Evolutionary conservation across 2,888 invertebrate genomes (phyloP), one percentile per base, ranked within the genome.

Genomic region (Pachydiplax longipennis): DNA sequence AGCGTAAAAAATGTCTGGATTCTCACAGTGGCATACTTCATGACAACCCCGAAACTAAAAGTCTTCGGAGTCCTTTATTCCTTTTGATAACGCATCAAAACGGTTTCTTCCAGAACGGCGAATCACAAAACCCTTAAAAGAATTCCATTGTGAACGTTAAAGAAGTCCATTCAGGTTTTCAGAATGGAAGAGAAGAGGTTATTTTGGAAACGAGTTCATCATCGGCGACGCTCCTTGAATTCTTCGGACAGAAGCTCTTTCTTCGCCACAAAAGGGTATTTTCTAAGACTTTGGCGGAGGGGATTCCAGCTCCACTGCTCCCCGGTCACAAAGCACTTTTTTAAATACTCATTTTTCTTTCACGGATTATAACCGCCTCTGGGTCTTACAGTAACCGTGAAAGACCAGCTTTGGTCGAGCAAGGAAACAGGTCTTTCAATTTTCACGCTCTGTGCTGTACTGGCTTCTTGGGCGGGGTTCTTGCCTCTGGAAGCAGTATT

Each of bases 291-390:
- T 73, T 31, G 65, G 12, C 73, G 25, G 31, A 31, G 10, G 8
- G 31, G 13, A 73, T n/a, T 31, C 73, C 25, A 25, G 5, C 31
- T 73, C 2, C 31, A 13, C 13, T 25, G 31, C 73, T 31, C 4
- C 73, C 12, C 8, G 25, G 31, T 12, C 12, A 73, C 73, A 73
- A 73, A 31, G 73, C 12, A n/a, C 31, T 73, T 73, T 73, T 73
- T 73, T 73, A 73, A 73, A 73, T 73, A 73, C 73, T 73, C 73
- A 73, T 73, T 73, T 73, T 73, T 73, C 73, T 73, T 73, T 73
- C 73, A 73, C 73, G 73, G 73, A 73, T 73, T 73, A 73, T 25
- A 73, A 25, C 25, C 73, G 25, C 73, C 31, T 31, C 12, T 31
- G 31, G 5, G 25, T 73, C 73, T 31, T 18, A 25, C 73, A 73